Evolutionary conservation across 2,888 invertebrate genomes (phyloP).

Genomic region (Cheiracanthium punctorium): DNA sequence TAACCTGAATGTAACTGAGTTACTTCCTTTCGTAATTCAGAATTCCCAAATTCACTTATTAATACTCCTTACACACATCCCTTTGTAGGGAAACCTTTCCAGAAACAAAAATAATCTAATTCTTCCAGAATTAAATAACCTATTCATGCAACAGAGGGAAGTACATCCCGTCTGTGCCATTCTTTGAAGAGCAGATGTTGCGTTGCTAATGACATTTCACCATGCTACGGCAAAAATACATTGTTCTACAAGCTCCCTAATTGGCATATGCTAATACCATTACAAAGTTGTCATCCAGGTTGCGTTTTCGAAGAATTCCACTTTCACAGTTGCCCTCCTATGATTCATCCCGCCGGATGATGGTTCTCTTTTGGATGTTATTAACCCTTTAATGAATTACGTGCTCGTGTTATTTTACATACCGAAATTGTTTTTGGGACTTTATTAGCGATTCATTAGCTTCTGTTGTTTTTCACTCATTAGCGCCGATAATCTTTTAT

Average conservation of each 20-base stretch:
- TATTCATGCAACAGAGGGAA: too few species aligned
- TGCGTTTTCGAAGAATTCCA: not conserved
- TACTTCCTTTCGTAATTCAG: too few species aligned
- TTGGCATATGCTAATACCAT: conserved; percentile 13
- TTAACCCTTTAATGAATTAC: conserved; percentile 8
- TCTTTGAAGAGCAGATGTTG: conserved; percentile 1
- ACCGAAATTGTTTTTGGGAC: not conserved
- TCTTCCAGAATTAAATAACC: too few species aligned
- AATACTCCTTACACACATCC: too few species aligned
- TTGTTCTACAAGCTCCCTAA: not conserved
- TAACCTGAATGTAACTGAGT: too few species aligned
- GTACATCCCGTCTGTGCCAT: too few species aligned
- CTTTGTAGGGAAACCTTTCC: too few species aligned
- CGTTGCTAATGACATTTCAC: not conserved
- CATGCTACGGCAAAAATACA: not conserved
- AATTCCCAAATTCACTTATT: too few species aligned
- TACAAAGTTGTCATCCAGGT: not conserved
- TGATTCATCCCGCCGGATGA: not conserved
- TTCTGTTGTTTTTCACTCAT: not conserved
- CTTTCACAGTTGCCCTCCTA: not conserved
- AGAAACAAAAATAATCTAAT: too few species aligned
- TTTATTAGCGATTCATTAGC: conserved; percentile 5
- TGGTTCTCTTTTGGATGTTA: not conserved
- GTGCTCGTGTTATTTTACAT: not conserved
- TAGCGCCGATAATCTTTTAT: not conserved